Evolutionary conservation across 2,888 invertebrate genomes (phyloP).

Genomic region (Caenorhabditis sp.): DNA sequence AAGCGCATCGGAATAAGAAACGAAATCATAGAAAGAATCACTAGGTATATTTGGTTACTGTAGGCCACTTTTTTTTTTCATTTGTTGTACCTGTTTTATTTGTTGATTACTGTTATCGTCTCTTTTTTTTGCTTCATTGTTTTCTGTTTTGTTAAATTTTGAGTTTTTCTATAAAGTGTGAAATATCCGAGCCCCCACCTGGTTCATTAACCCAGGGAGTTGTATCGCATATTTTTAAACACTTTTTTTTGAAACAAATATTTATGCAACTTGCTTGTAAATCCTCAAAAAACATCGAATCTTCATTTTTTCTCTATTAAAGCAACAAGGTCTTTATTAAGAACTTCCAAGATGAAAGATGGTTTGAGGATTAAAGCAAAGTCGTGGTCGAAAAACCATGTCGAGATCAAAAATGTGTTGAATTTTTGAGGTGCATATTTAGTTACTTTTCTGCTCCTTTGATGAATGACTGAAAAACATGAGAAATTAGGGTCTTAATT

Average conservation of each 20-base stretch:
- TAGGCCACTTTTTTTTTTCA: conserved; percentile 2
- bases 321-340: too few relatives aligned
- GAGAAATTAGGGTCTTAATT: neutral
- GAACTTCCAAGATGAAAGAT: too few relatives aligned
- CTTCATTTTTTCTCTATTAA: too few relatives aligned
- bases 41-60: conserved; percentile 7
- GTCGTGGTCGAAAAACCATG: conserved; percentile 14
- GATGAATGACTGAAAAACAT: neutral
- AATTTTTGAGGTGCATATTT: neutral
- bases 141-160: too few relatives aligned
- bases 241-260: conserved; percentile 8
- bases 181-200: neutral
- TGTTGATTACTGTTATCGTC: neutral
- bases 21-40: conserved; percentile 8
- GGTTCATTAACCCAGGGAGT: neutral
- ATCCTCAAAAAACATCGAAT: too few relatives aligned
- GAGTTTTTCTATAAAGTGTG: conserved; percentile 6
- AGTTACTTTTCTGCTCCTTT: neutral
- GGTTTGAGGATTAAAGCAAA: neutral
- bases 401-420: neutral
- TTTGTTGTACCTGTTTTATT: conserved; percentile 19
- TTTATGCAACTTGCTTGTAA: neutral
- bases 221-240: neutral
- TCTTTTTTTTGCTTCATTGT: too few relatives aligned
- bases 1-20: conserved; percentile 8